Conservation (phyloP, 1,140 invertebrate genomes). For the Lepidurus couesii region DNA sequence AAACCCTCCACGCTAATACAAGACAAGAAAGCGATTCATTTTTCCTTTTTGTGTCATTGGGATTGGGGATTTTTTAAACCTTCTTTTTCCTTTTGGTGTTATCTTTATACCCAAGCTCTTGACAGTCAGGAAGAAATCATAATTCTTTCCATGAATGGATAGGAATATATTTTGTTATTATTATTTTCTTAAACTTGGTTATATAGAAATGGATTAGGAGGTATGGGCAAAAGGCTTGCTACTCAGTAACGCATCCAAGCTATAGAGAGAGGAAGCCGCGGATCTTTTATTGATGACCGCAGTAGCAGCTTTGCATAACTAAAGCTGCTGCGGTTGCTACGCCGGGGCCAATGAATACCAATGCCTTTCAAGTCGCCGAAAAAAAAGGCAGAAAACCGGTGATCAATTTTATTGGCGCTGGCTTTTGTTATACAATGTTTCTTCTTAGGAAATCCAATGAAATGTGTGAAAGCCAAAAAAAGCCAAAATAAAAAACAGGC, state of each 20-base stretch:
- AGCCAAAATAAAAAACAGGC: background rate
- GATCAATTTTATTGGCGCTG: constrained; percentile 18
- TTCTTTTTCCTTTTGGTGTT: no score
- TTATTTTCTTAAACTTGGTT: background rate
- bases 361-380: background rate
- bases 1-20: background rate
- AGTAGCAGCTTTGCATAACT: constrained; percentile 19
- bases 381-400: background rate
- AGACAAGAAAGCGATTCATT: constrained; percentile 11
- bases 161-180: background rate
- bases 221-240: background rate
- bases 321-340: background rate
- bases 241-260: background rate
- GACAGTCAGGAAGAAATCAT: background rate
- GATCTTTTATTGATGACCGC: constrained; percentile 19
- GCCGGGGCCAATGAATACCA: constrained; percentile 9
- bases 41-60: background rate
- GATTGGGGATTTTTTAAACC: background rate
- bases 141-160: constrained; percentile 3
- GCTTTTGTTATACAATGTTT: constrained; percentile 1
- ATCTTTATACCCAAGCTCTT: no score
- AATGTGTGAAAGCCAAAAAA: background rate
- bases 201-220: background rate
- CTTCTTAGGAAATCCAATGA: background rate
- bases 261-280: background rate